phyloP scores from a whole-genome alignment of 2,113 vertebrate genomes.

The Elgaria multicarinata region DNA sequence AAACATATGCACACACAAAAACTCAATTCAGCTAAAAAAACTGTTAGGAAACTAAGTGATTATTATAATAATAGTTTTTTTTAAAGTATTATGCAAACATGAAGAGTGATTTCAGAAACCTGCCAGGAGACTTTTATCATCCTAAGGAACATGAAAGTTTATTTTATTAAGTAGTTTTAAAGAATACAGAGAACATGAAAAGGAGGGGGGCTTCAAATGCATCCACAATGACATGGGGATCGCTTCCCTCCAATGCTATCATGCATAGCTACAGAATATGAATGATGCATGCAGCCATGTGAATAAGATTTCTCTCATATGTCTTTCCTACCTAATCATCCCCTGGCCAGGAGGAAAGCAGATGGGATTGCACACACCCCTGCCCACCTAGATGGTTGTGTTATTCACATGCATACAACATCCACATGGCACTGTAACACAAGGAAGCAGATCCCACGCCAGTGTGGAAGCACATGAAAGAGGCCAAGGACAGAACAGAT shows the following conservation, averaged over 20 bases:
- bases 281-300: no score
- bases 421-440: not conserved
- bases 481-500: not conserved
- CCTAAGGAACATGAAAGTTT: not conserved
- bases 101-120: not conserved
- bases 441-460: not conserved
- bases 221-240: not conserved
- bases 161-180: not conserved
- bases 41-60: not conserved
- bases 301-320: not conserved
- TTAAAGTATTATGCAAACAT: not conserved
- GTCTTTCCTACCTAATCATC: not conserved
- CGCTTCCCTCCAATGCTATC: no score
- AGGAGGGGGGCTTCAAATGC: not conserved
- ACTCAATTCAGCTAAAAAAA: not conserved
- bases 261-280: no score
- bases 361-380: no score
- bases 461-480: no score
- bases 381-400: not conserved
- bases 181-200: not conserved
- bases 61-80: not conserved
- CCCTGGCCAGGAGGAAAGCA: not conserved
- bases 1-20: not conserved
- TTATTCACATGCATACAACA: not conserved
- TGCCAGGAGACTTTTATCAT: not conserved